phyloP scores from a whole-genome alignment of 2,888 invertebrate species.

The Thecophora atra region DNA sequence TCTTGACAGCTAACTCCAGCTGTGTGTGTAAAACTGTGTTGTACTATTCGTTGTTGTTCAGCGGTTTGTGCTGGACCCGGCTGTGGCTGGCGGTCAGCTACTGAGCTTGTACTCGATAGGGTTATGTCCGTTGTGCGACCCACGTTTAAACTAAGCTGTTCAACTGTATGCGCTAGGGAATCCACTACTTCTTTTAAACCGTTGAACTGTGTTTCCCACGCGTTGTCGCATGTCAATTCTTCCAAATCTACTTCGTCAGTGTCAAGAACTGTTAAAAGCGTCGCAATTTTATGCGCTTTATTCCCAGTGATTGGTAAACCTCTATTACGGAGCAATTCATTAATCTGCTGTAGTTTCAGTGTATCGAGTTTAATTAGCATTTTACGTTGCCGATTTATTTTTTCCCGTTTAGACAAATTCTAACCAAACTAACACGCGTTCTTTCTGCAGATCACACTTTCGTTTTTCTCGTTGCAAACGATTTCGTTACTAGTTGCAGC shows the following conservation, averaged over 20 bases:
- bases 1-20: background rate
- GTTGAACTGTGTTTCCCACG: no score
- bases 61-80: background rate
- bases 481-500: background rate
- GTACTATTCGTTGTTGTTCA: background rate
- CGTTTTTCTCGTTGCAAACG: background rate
- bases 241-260: no score
- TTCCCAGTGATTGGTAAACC: conserved; percentile 1
- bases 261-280: background rate
- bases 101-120: background rate
- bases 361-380: no score
- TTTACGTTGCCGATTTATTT: conserved; percentile 9
- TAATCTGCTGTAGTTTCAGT: no score
- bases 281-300: conserved; percentile 1
- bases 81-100: background rate
- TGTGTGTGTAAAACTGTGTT: background rate
- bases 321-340: background rate
- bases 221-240: no score
- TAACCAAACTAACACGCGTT: background rate
- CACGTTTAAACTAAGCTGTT: background rate
- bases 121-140: background rate
- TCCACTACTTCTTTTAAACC: conserved; percentile 9
- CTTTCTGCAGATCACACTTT: no score
- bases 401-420: background rate
- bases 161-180: background rate